Percentiles rank a stretch among this genome's conserved stretches.
Conservation (phyloP, 2,888 invertebrate species). For the Eristalinus sepulchralis region DNA sequence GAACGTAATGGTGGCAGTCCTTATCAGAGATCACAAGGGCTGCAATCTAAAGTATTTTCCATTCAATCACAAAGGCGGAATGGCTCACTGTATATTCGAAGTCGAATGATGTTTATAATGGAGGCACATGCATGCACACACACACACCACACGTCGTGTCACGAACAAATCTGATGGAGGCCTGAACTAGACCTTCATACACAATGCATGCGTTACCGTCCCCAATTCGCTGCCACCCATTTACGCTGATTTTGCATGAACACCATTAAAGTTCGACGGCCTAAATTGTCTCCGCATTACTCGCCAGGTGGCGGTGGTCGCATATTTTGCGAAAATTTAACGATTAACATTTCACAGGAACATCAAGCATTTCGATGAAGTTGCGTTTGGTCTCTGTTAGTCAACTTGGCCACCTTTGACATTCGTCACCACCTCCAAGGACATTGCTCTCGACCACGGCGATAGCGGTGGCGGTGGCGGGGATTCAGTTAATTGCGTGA, state of each 20-base stretch:
- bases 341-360: background rate
- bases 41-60: slow-evolving; percentile 42
- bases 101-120: slow-evolving; percentile 40
- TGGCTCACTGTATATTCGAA: slow-evolving; percentile 31
- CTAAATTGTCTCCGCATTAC: background rate
- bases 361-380: background rate
- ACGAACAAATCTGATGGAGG: slow-evolving; percentile 7
- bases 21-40: slow-evolving; percentile 21
- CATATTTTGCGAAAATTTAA: background rate
- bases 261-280: background rate
- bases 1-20: background rate
- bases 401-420: slow-evolving; percentile 10
- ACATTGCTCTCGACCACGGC: background rate
- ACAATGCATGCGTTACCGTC: background rate
- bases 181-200: slow-evolving; percentile 51
- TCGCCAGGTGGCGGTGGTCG: background rate
- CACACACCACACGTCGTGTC: slow-evolving; percentile 17
- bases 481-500: slow-evolving; percentile 46
- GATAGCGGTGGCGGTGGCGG: background rate
- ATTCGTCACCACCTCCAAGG: slow-evolving; percentile 23
- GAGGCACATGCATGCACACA: background rate
- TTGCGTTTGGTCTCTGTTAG: background rate
- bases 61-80: slow-evolving; percentile 13
- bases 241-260: background rate
- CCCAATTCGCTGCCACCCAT: background rate